Conservation (phyloP, 2,888 invertebrate genomes). For the Eristalinus aeneus region DNA sequence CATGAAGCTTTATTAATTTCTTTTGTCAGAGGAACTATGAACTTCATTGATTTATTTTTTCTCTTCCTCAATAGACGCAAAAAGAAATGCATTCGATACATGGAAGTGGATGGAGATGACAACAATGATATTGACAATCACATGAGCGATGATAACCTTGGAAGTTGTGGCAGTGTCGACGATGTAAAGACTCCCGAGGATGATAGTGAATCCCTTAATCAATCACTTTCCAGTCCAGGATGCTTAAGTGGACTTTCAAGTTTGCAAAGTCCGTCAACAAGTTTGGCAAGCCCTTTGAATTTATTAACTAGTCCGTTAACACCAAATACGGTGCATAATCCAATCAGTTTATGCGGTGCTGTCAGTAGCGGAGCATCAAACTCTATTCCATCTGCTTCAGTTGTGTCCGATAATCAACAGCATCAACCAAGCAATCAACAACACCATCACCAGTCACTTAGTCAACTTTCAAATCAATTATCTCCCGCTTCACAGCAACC, state of each 20-base stretch:
- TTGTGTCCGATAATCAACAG: slow-evolving; percentile 40
- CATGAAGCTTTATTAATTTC: slow-evolving; percentile 37
- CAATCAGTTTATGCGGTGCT: slow-evolving; percentile 40
- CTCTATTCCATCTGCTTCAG: slow-evolving; percentile 55
- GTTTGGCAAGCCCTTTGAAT: slow-evolving; percentile 90
- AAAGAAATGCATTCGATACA: slow-evolving; percentile 98
- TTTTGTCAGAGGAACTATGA: neutral
- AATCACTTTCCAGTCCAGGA: slow-evolving; percentile 83
- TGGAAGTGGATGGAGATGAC: slow-evolving; percentile 86
- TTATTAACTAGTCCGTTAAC: slow-evolving; percentile 85
- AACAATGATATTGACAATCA: slow-evolving; percentile 78
- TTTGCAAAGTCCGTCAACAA: slow-evolving; percentile 86
- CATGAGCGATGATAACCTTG: slow-evolving; percentile 88
- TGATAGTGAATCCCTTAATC: slow-evolving; percentile 85
- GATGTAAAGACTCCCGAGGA: slow-evolving; percentile 86
- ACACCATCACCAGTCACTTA: slow-evolving; percentile 62
- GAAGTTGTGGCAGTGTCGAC: slow-evolving; percentile 90
- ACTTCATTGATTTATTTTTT: slow-evolving; percentile 27
- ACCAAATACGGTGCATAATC: slow-evolving; percentile 72
- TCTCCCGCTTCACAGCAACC: slow-evolving; percentile 63
- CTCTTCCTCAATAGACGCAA: slow-evolving; percentile 87
- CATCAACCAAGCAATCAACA: slow-evolving; percentile 56
- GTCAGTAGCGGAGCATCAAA: slow-evolving; percentile 49
- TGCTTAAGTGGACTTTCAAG: slow-evolving; percentile 86
- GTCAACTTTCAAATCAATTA: slow-evolving; percentile 57